Percentiles rank a stretch among this genome's conserved stretches.
Conservation (phyloP, 2,797 vertebrate species). For the Notolabrus celidotus region DNA sequence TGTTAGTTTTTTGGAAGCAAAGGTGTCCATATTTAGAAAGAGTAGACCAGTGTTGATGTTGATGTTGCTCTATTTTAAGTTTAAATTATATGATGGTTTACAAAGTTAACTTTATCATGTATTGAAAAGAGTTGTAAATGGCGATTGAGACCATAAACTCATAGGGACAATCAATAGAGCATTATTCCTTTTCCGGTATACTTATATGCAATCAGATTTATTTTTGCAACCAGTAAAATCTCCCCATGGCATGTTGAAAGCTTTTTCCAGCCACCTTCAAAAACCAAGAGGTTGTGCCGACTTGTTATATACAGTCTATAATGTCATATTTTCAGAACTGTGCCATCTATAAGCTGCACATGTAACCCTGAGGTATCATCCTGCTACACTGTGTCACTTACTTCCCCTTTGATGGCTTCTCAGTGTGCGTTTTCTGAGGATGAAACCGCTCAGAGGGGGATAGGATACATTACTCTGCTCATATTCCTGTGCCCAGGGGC, state of each 20-base stretch:
- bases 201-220: background rate
- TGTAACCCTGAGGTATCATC: background rate
- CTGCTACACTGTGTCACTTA: background rate
- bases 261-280: background rate
- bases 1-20: too few species aligned
- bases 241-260: background rate
- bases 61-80: too few species aligned
- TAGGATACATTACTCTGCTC: constrained; percentile 5
- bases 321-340: background rate
- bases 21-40: too few species aligned
- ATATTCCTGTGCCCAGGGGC: constrained; percentile 12
- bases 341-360: background rate
- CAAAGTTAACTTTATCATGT: too few species aligned
- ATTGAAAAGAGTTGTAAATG: too few species aligned
- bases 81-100: too few species aligned
- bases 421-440: background rate
- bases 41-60: too few species aligned
- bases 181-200: too few species aligned
- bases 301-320: background rate
- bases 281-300: background rate
- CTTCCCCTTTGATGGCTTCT: constrained; percentile 9
- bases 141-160: too few species aligned
- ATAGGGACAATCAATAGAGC: too few species aligned
- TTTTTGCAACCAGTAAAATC: background rate
- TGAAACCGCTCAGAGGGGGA: constrained; percentile 10